Conservation (phyloP, 2,113 vertebrate genomes). For the Nyctibius bracteatus region DNA sequence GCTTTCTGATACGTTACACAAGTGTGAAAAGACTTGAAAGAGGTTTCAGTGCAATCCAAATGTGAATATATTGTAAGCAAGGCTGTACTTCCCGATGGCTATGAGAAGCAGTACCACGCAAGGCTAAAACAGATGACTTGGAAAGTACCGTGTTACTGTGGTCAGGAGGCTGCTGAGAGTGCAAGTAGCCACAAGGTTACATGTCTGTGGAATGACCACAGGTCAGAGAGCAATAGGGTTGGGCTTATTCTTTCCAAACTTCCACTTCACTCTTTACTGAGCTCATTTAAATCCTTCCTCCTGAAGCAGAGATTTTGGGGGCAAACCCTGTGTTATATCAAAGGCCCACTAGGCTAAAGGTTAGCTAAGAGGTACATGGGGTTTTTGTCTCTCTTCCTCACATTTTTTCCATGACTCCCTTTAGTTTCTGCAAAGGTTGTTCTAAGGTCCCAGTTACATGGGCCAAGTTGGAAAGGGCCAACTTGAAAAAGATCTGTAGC, state of each 20-base stretch:
- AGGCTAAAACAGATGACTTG: background rate
- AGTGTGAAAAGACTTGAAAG: background rate
- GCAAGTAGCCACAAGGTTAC: background rate
- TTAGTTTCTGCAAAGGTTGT: background rate
- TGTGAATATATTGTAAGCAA: background rate
- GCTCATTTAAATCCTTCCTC: background rate
- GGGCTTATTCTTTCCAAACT: background rate
- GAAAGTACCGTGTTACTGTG: accelerated
- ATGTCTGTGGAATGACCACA: background rate
- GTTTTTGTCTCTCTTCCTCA: background rate
- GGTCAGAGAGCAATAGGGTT: background rate
- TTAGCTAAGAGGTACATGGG: background rate
- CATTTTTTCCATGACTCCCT: background rate
- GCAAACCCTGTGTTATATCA: background rate
- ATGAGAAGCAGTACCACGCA: background rate
- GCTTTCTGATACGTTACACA: background rate
- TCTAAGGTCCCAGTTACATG: background rate
- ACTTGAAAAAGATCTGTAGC: background rate
- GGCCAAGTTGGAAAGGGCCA: background rate
- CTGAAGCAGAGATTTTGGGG: background rate
- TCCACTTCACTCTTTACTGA: background rate
- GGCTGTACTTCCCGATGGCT: accelerated
- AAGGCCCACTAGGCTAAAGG: background rate
- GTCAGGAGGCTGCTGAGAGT: background rate
- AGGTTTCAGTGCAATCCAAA: background rate